phyloP scores from a whole-genome alignment of 64 coral and sea anemone genomes.

The Montipora capricornis region DNA sequence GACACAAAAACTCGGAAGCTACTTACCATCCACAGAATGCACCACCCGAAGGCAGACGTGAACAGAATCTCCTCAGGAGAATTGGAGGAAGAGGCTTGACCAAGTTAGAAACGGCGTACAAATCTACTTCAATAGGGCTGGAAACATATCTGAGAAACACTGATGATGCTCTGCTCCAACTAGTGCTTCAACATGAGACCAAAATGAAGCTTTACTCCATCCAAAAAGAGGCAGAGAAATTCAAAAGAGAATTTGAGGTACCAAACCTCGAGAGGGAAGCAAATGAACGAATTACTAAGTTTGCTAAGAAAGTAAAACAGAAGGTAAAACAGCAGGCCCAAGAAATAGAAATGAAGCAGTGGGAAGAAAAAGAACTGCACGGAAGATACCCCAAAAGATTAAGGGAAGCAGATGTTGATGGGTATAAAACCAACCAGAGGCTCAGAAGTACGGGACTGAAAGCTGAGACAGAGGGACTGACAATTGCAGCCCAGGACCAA shows the following conservation, averaged over 20 bases:
- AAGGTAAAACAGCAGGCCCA: not conserved
- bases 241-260: not conserved
- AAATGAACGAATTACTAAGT: not conserved
- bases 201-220: not conserved
- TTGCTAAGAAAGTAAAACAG: not conserved
- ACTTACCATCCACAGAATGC: not conserved
- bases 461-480: too few relatives aligned
- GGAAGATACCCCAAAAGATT: not conserved
- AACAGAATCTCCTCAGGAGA: not conserved
- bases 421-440: not conserved
- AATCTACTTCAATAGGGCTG: not conserved
- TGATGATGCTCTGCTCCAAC: not conserved
- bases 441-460: too few relatives aligned
- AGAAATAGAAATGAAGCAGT: not conserved
- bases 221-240: constrained; percentile 3
- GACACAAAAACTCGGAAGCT: not conserved
- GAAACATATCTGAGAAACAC: not conserved
- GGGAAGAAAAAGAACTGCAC: not conserved
- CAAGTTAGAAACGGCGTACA: not conserved
- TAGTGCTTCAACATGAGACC: not conserved
- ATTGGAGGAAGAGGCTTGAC: not conserved
- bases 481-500: too few relatives aligned
- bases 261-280: not conserved
- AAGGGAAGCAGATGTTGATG: not conserved
- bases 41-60: not conserved